Evolutionary conservation across 2,113 vertebrate genomes (phyloP).

Genomic region (Mastomys coucha): DNA sequence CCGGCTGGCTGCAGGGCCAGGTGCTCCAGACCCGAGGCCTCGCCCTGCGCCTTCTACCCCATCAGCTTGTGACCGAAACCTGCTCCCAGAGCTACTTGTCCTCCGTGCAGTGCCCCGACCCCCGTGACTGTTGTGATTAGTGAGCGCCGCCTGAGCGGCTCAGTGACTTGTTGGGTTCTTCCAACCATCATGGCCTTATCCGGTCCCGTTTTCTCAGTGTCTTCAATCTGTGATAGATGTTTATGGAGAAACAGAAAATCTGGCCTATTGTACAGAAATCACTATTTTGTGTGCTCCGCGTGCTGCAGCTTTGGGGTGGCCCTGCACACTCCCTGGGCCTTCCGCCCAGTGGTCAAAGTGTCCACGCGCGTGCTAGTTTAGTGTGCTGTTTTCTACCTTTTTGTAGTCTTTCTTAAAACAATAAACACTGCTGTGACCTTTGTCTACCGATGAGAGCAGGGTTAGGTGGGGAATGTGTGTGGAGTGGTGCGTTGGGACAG

Average conservation of each 20-base stretch:
- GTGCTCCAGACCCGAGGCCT: slow-evolving; percentile 38
- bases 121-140: slow-evolving; percentile 83
- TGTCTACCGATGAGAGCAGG: slow-evolving; percentile 66
- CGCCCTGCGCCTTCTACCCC: neutral
- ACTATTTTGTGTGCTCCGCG: slow-evolving; percentile 84
- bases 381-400: slow-evolving; percentile 88
- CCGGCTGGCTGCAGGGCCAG: slow-evolving; percentile 38
- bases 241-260: slow-evolving; percentile 76
- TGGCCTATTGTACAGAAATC: slow-evolving; percentile 83
- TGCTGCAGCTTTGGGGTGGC: slow-evolving; percentile 79
- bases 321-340: slow-evolving; percentile 58
- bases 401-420: slow-evolving; percentile 90
- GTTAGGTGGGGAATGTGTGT: neutral
- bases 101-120: slow-evolving; percentile 78
- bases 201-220: slow-evolving; percentile 86
- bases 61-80: slow-evolving; percentile 79
- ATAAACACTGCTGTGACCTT: slow-evolving; percentile 86
- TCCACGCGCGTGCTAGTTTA: slow-evolving; percentile 81
- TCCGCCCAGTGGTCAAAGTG: slow-evolving; percentile 78
- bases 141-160: slow-evolving; percentile 79
- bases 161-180: slow-evolving; percentile 83
- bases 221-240: slow-evolving; percentile 86
- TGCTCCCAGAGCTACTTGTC: slow-evolving; percentile 75
- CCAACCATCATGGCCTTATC: slow-evolving; percentile 90
- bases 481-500: neutral